Evolutionary conservation across 2,888 invertebrate species (phyloP).

Genomic region (Andrena chrysosceles): DNA sequence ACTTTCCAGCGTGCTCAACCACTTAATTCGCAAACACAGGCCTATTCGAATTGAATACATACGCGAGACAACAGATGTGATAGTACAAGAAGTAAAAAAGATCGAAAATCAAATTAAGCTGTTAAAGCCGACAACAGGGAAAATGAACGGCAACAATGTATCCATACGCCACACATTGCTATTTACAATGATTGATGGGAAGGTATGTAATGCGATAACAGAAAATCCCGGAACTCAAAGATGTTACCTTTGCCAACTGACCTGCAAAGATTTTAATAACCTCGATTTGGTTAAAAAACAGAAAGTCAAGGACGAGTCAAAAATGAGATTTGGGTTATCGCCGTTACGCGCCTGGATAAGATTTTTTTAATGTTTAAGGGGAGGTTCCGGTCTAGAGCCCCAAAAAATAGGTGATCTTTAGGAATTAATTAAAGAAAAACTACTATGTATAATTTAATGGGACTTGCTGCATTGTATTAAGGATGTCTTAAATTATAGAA

Average conservation of each 20-base stretch:
- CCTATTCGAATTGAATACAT: neutral
- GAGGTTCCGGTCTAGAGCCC: no score
- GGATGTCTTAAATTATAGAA: no score
- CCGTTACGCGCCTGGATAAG: neutral
- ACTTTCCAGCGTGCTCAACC: no score
- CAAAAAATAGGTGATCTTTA: no score
- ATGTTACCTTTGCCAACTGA: neutral
- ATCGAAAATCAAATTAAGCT: neutral
- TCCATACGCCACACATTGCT: neutral
- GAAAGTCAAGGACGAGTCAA: neutral
- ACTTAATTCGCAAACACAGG: no score
- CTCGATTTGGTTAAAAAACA: neutral
- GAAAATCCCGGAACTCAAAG: neutral
- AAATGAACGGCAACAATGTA: neutral
- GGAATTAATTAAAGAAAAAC: no score
- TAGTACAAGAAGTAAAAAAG: neutral
- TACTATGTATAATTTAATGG: no score
- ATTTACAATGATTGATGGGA: constrained; percentile 2
- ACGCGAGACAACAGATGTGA: neutral
- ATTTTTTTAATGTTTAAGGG: constrained; percentile 53
- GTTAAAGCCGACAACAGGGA: neutral
- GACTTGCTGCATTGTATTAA: no score
- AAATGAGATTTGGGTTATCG: constrained; percentile 21
- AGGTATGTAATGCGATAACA: neutral
- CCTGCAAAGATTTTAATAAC: neutral